Evolutionary conservation across 2,888 invertebrate species (phyloP).

Genomic region (Cerastis leucographa): DNA sequence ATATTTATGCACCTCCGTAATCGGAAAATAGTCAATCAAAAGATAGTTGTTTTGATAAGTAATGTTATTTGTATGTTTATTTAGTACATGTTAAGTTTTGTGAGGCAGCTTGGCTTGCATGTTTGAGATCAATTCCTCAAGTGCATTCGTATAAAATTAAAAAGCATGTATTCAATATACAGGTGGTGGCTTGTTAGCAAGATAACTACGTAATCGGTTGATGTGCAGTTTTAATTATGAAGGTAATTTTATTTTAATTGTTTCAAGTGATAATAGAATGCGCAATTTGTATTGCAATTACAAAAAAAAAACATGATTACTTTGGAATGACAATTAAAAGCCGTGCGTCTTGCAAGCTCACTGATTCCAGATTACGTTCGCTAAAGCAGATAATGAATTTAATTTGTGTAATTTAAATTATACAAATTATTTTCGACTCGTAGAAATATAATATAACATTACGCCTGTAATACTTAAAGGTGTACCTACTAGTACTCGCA

Average conservation of each 20-base stretch:
- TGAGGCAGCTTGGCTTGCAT: conserved; percentile 71
- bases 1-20: conserved; percentile 83
- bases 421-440: background rate
- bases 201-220: conserved; percentile 16
- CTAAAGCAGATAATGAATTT: background rate
- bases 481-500: background rate
- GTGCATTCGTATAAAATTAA: conserved; percentile 55
- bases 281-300: conserved; percentile 14
- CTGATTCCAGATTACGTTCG: background rate
- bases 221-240: conserved; percentile 33
- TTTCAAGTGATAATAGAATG: conserved; percentile 7
- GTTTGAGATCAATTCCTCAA: conserved; percentile 66
- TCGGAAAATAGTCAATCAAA: conserved; percentile 83
- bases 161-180: conserved; percentile 53
- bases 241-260: conserved; percentile 40
- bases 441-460: background rate
- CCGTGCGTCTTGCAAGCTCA: conserved; percentile 5
- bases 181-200: conserved; percentile 24
- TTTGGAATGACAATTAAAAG: conserved; percentile 16
- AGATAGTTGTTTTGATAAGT: conserved; percentile 78
- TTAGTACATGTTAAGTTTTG: conserved; percentile 59
- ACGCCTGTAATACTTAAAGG: background rate
- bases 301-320: conserved; percentile 1
- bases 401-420: background rate
- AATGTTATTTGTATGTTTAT: conserved; percentile 63